Percentiles rank a stretch among this genome's conserved stretches.
phyloP scores from a whole-genome alignment of 2,113 vertebrate species.

The Nycticryphes semicollaris region DNA sequence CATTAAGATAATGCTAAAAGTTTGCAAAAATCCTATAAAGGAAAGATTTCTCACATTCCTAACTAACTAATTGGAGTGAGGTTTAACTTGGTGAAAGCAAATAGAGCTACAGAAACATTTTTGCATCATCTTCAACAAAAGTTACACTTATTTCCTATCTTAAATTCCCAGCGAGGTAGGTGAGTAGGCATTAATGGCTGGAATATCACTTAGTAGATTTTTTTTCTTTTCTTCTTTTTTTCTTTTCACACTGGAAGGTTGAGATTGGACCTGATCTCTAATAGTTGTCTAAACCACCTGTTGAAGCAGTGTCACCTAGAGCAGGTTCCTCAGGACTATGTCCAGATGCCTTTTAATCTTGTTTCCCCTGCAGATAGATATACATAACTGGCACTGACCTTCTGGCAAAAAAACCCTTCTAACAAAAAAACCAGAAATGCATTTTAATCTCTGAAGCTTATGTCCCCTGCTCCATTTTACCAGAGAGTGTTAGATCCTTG shows the following conservation, averaged over 20 bases:
- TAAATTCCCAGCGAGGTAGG: neutral
- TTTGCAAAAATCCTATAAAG: slow-evolving; percentile 50
- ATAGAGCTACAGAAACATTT: neutral
- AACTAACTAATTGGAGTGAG: neutral
- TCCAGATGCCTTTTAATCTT: slow-evolving; percentile 9
- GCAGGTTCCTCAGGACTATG: neutral
- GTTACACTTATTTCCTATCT: neutral
- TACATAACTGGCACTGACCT: neutral
- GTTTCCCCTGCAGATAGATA: neutral
- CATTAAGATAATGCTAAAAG: slow-evolving; percentile 58
- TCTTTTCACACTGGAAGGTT: neutral
- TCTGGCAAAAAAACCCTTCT: neutral
- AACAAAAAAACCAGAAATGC: too few species aligned
- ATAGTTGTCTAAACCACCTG: neutral
- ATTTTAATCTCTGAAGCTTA: neutral
- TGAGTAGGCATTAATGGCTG: neutral
- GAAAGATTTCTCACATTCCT: neutral
- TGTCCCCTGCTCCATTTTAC: neutral
- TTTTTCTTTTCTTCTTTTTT: too few species aligned
- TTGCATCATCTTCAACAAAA: neutral
- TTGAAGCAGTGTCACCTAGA: neutral
- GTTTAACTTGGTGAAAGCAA: neutral
- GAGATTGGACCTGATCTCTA: neutral
- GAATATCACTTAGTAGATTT: neutral
- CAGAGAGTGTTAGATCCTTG: neutral